phyloP scores from a whole-genome alignment of 2,888 invertebrate species.

The Ormyrus nitidulus region DNA sequence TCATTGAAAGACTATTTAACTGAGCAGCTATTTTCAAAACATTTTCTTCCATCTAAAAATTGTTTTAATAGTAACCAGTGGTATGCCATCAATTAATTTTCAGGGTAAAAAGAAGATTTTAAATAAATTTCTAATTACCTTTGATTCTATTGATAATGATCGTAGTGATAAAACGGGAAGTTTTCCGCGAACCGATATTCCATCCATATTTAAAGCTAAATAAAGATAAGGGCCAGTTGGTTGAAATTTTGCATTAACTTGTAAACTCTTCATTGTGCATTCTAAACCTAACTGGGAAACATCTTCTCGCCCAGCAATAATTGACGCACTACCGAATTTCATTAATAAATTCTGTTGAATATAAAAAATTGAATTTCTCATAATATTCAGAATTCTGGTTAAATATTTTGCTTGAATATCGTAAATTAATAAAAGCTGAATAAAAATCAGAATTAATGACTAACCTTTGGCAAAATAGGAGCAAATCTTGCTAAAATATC shows the following conservation, averaged over 20 bases:
- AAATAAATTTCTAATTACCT: conserved; percentile 60
- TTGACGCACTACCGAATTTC: conserved; percentile 83
- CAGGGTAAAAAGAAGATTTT: background rate
- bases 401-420: conserved; percentile 20
- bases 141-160: conserved; percentile 69
- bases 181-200: conserved; percentile 70
- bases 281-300: conserved; percentile 82
- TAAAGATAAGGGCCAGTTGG: conserved; percentile 65
- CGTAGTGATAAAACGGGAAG: conserved; percentile 70
- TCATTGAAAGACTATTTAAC: conserved; percentile 82
- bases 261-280: conserved; percentile 82
- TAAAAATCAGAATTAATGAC: conserved; percentile 21
- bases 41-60: conserved; percentile 69
- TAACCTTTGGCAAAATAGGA: conserved; percentile 88
- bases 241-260: conserved; percentile 76
- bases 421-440: conserved; percentile 2
- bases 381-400: background rate
- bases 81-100: too few relatives aligned
- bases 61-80: background rate
- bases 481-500: conserved; percentile 78
- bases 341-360: conserved; percentile 81
- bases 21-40: conserved; percentile 69
- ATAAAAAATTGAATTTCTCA: background rate
- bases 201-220: conserved; percentile 69
- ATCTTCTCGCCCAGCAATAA: conserved; percentile 83